Conservation (phyloP, 2,797 vertebrate genomes). For the Spheniscus humboldti region DNA sequence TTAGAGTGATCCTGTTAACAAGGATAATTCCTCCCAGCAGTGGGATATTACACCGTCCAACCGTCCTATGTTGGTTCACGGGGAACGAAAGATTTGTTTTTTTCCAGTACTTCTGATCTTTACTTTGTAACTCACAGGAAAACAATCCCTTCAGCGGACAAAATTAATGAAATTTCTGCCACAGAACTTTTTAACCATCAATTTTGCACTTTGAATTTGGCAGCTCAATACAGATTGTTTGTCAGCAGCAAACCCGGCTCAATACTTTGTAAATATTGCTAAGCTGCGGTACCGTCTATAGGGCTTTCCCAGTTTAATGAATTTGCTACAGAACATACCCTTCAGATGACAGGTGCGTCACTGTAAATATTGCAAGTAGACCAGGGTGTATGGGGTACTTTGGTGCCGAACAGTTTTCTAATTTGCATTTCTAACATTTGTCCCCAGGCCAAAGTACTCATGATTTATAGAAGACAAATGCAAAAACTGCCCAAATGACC, state of each 20-base stretch:
- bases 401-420: background rate
- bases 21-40: background rate
- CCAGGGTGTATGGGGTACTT: background rate
- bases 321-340: background rate
- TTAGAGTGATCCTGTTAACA: too few species aligned
- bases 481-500: background rate
- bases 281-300: background rate
- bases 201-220: background rate
- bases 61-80: rapidly evolving
- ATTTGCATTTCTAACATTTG: background rate
- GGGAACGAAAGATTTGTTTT: background rate
- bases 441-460: background rate
- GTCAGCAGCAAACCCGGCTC: background rate
- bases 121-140: background rate
- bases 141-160: background rate
- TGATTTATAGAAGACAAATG: background rate
- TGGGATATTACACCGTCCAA: background rate
- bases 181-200: background rate
- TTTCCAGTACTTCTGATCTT: background rate
- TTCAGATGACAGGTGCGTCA: background rate
- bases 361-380: rapidly evolving
- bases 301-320: background rate
- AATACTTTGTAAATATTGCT: background rate
- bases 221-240: rapidly evolving
- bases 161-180: background rate